phyloP scores from a whole-genome alignment of 2,113 vertebrate genomes.

The Psilopsiagon aymara region DNA sequence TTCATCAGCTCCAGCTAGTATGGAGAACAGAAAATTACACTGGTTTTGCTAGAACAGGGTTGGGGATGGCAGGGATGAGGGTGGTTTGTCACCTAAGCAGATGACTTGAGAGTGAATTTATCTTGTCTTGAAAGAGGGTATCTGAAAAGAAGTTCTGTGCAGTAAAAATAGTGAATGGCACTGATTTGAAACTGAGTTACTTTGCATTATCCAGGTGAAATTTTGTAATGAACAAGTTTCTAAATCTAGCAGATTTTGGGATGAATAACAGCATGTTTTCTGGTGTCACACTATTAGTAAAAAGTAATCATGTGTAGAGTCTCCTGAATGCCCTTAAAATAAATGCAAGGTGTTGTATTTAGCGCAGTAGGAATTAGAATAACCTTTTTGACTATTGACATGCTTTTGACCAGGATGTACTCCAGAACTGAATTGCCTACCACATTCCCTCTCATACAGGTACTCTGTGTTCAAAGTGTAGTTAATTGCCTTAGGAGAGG shows the following conservation, averaged over 20 bases:
- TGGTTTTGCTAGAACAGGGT: not conserved
- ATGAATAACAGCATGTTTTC: not conserved
- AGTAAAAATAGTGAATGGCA: not conserved
- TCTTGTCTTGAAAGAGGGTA: not conserved
- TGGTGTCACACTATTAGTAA: not conserved
- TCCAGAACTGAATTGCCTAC: not conserved
- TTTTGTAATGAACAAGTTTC: not conserved
- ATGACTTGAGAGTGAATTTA: not conserved
- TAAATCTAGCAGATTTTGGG: not conserved
- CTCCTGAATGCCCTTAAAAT: not conserved
- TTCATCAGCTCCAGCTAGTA: not conserved
- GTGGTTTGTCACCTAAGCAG: not conserved
- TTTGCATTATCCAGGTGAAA: not conserved
- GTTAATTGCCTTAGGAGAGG: not conserved
- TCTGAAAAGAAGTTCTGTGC: not conserved
- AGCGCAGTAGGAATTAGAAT: not conserved
- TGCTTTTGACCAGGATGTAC: not conserved
- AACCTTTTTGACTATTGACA: not conserved
- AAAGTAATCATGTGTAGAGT: not conserved
- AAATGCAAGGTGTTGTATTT: fast-evolving
- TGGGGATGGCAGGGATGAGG: not conserved
- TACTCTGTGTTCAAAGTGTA: not conserved
- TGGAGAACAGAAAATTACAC: not conserved
- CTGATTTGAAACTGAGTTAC: not conserved
- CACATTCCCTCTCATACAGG: not conserved